Conservation (phyloP, 2,113 vertebrate species). For the Hemiscyllium ocellatum region DNA sequence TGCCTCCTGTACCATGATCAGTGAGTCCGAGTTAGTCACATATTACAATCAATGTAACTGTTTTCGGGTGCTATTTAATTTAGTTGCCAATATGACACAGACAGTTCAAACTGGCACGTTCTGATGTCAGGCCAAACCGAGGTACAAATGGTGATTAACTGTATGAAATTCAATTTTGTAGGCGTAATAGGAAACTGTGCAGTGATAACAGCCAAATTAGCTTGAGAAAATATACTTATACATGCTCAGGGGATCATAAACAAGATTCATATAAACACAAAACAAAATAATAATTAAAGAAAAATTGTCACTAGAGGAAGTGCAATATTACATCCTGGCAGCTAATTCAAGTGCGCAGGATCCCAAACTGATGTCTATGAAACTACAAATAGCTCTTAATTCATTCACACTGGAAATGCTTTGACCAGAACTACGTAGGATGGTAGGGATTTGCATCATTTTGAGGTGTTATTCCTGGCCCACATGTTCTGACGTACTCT, state of each 20-base stretch:
- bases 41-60: neutral
- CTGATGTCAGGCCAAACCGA: neutral
- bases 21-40: neutral
- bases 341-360: neutral
- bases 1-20: neutral
- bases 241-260: neutral
- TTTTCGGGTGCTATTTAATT: neutral
- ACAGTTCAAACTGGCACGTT: neutral
- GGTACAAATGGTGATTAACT: conserved; percentile 21
- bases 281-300: conserved; percentile 26
- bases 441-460: neutral
- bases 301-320: conserved; percentile 15
- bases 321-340: neutral
- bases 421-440: neutral
- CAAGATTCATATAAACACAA: neutral
- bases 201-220: neutral
- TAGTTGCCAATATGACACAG: neutral
- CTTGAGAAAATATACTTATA: neutral
- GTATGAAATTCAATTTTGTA: conserved; percentile 12
- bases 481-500: neutral
- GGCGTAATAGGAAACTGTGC: neutral
- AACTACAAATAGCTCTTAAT: neutral
- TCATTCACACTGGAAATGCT: neutral
- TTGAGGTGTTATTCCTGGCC: neutral
- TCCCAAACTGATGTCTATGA: neutral